phyloP scores from a whole-genome alignment of 2,888 invertebrate species.

The Agrotis puta region DNA sequence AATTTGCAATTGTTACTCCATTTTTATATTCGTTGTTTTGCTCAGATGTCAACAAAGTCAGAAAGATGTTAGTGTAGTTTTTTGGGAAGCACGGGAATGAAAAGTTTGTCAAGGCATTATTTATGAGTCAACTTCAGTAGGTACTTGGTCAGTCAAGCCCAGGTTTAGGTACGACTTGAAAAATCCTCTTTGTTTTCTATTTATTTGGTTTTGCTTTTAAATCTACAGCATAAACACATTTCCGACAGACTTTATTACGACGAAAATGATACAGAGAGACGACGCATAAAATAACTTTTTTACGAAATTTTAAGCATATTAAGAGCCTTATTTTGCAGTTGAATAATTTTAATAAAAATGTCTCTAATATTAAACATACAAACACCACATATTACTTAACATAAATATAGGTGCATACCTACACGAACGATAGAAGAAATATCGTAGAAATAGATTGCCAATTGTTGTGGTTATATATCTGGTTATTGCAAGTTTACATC shows the following conservation, averaged over 20 bases:
- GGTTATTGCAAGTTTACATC: constrained; percentile 82
- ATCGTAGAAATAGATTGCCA: constrained; percentile 80
- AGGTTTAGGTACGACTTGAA: not conserved
- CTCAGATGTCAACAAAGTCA: constrained; percentile 20
- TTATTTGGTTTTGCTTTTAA: not conserved
- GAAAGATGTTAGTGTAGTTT: constrained; percentile 8
- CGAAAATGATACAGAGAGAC: not conserved
- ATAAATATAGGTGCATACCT: constrained; percentile 43
- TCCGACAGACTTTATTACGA: not conserved
- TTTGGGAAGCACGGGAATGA: not conserved
- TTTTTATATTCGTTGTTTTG: constrained; percentile 16
- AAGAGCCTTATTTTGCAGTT: not conserved
- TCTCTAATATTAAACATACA: not conserved
- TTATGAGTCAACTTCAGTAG: constrained; percentile 27
- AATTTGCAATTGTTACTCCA: not conserved
- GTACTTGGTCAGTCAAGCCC: constrained; percentile 11
- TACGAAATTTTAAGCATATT: not conserved
- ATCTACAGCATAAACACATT: not conserved
- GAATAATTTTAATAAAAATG: not conserved
- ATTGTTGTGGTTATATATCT: constrained; percentile 81
- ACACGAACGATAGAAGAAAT: constrained; percentile 56
- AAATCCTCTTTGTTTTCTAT: not conserved
- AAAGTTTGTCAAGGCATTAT: constrained; percentile 23
- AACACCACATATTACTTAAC: constrained; percentile 15
- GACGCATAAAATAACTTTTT: not conserved